Conservation (phyloP, 37 sponge, comb jelly and placozoan species). For the Crambe crambe region DNA sequence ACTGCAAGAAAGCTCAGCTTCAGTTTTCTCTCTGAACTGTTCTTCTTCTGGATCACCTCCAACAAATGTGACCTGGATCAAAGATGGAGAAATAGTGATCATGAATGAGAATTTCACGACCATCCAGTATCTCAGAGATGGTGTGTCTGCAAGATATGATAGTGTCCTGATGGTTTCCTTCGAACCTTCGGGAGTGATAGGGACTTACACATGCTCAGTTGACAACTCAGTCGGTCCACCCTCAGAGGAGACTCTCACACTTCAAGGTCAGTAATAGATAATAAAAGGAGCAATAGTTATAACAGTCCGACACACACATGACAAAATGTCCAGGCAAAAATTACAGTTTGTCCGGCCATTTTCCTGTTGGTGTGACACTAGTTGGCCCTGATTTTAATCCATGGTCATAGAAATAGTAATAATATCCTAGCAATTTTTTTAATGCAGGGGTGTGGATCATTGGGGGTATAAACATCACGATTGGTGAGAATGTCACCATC, state of each 20-base stretch:
- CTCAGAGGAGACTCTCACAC: neutral
- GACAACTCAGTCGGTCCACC: neutral
- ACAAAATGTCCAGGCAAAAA: too few relatives aligned
- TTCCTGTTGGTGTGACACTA: too few relatives aligned
- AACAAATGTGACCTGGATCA: conserved; percentile 5
- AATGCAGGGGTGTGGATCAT: neutral
- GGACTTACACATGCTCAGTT: conserved; percentile 9
- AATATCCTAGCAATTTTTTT: neutral
- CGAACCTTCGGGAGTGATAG: neutral
- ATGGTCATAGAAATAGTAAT: too few relatives aligned
- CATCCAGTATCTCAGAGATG: conserved; percentile 10
- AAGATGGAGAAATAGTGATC: conserved; percentile 8
- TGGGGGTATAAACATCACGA: neutral
- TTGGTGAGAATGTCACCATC: conserved; percentile 12
- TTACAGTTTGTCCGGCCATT: too few relatives aligned
- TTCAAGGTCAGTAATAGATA: conserved; percentile 13
- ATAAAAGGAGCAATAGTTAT: neutral
- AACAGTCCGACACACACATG: too few relatives aligned
- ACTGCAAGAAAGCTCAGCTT: neutral
- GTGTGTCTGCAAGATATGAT: conserved; percentile 5
- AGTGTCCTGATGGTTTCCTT: neutral
- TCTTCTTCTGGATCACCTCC: conserved; percentile 18
- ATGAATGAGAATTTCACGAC: neutral
- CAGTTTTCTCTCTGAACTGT: conserved; percentile 8
- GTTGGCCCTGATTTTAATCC: too few relatives aligned